Base-by-base conservation (phyloP, 1,140 invertebrate genomes). In the Cydia strobilella region DNA sequence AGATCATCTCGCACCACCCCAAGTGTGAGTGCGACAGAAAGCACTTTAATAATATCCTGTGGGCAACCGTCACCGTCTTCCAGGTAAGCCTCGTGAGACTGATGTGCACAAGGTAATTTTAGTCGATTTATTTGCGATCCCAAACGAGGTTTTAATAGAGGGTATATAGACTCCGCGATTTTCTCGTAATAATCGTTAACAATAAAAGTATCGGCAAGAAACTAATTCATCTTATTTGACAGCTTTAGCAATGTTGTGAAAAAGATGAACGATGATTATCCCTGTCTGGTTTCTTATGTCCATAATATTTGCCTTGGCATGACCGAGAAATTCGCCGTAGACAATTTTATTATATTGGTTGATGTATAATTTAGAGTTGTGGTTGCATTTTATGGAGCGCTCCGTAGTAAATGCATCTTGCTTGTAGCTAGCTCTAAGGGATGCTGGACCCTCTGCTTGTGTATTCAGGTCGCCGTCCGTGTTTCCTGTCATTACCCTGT, bases 11-110 rank as follows among this genome's bases (percentile, higher is more conserved):
- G 90, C 95, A 96, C 90, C 95, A 97, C 93, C 95, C 96, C 88
- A 94, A 96, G 93, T 99, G 98, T 94, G 96, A 96, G 93, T 98
- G 98, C 95, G 97, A 98, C 95, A 95, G 98, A 90, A 98, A 98
- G 95, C 97, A 99, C 95, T 99, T 98, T 96, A 98, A 99, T 96
- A 97, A 97, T 95, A 96, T 99, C 94, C 95, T 98, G 81, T 98
- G 97, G 97, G 97, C 98, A 79, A 98, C 97, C 80, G 97, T 99
- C 92, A 99, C 98, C 85, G 98, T 98, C 69, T 99, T 99, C 93
- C 98, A 99, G 97, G 98, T 98, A 96, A 96, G 95, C 92, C 77
- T 86, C 82, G 82, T 80, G 77, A 82, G 77, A 82, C 59, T 79
- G 83, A 84, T 78, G 79, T 88, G 84, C 81, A 86, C 80, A 81